Conservation (phyloP, 2,797 vertebrate genomes). For the Danio choprae region DNA sequence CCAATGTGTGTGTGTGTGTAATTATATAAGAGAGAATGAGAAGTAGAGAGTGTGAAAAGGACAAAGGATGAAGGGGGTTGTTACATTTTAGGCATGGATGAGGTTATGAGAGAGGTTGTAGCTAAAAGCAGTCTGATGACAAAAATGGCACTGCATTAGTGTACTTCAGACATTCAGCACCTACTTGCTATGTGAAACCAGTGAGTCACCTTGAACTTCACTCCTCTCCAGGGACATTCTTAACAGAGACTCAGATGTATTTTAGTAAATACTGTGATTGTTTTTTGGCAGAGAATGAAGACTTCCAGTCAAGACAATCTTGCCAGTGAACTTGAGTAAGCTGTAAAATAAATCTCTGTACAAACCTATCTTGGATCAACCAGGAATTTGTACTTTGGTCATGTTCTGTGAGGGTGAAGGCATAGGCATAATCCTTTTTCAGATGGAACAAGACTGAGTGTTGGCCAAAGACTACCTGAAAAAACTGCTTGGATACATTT, state of each 20-base stretch:
- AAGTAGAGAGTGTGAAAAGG: conserved; percentile 27
- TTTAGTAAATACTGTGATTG: conserved; percentile 60
- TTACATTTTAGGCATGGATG: conserved; percentile 42
- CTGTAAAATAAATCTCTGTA: conserved; percentile 35
- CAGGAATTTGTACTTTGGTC: conserved; percentile 32
- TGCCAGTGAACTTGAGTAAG: conserved; percentile 24
- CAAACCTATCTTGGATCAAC: conserved; percentile 6
- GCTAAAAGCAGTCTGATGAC: conserved; percentile 56
- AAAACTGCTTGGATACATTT: conserved; percentile 48
- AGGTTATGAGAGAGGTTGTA: conserved; percentile 46
- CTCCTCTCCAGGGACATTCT: conserved; percentile 33
- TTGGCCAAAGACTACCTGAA: conserved; percentile 55
- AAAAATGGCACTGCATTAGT: conserved; percentile 39
- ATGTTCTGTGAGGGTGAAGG: conserved; percentile 40
- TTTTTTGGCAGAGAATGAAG: conserved; percentile 39
- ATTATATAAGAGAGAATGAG: conserved; percentile 28
- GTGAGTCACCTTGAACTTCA: conserved; percentile 57
- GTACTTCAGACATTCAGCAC: conserved; percentile 52
- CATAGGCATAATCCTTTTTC: conserved; percentile 31
- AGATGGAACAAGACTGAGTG: conserved; percentile 23
- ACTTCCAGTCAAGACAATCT: conserved; percentile 41
- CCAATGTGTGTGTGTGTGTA: neutral
- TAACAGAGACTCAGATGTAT: conserved; percentile 47
- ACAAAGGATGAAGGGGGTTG: conserved; percentile 20
- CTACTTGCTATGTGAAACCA: conserved; percentile 49